Evolutionary conservation across 1,140 invertebrate species (phyloP).

Genomic region (Philopotamus ludificatus): DNA sequence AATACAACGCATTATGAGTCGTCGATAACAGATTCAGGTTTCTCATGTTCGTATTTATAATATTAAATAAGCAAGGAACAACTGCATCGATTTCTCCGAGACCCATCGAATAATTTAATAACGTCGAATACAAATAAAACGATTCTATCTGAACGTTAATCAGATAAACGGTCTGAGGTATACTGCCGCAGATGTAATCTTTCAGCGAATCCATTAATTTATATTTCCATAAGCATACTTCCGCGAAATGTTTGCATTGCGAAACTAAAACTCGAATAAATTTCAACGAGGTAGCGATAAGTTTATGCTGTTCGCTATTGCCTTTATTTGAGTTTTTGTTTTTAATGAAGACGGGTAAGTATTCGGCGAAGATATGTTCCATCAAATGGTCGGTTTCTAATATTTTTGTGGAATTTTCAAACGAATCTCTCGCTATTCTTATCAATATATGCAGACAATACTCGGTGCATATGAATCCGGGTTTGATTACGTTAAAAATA

Average conservation of each 20-base stretch:
- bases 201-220: constrained; percentile 52
- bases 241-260: constrained; percentile 49
- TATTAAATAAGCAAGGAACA: not conserved
- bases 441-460: constrained; percentile 70
- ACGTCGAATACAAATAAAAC: constrained; percentile 52
- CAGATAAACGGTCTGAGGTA: constrained; percentile 52
- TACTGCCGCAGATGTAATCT: constrained; percentile 53
- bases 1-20: constrained; percentile 51
- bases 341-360: constrained; percentile 56
- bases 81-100: constrained; percentile 47
- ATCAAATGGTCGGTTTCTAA: constrained; percentile 59
- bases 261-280: constrained; percentile 54
- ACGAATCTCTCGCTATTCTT: constrained; percentile 66
- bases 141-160: constrained; percentile 62
- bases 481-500: constrained; percentile 65
- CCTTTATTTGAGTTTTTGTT: constrained; percentile 46
- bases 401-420: constrained; percentile 60
- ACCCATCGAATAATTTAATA: constrained; percentile 50
- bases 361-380: constrained; percentile 58
- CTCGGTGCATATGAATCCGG: constrained; percentile 63
- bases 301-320: constrained; percentile 50
- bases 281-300: constrained; percentile 55
- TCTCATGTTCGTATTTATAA: constrained; percentile 53
- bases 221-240: constrained; percentile 50
- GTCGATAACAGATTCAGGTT: constrained; percentile 52